These are phyloP conservation scores for Campylomormyrus tamandua DNA, from an alignment of 2,113 vertebrate genomes.

Conservation along the genomic window DNA sequence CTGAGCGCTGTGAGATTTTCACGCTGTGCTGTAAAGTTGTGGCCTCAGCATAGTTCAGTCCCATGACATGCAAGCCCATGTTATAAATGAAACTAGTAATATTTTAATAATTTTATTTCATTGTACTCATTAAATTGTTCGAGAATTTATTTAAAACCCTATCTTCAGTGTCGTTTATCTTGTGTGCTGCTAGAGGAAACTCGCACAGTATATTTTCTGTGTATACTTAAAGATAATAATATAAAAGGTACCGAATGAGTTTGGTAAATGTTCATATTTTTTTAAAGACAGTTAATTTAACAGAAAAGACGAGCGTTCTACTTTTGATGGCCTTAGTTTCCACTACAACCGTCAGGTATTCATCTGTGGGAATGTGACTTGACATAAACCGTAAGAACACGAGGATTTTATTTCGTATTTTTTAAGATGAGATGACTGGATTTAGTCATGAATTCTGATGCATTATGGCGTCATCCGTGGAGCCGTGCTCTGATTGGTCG, in stretches of 20 bases:
- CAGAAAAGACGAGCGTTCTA: neutral
- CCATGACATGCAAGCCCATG: constrained; percentile 55
- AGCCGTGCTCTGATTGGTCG: neutral
- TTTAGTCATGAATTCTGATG: neutral
- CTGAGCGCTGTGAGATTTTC: neutral
- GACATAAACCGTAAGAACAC: neutral
- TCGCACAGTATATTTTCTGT: neutral
- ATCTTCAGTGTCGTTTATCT: neutral
- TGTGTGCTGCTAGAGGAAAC: neutral
- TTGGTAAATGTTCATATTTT: neutral
- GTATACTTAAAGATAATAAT: neutral
- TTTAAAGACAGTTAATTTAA: neutral
- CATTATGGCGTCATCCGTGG: neutral
- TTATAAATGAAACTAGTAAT: constrained; percentile 48
- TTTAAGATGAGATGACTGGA: neutral
- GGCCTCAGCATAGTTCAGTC: constrained; percentile 54
- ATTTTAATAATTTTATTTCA: constrained; percentile 47
- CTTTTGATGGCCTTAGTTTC: neutral
- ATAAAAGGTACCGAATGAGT: neutral
- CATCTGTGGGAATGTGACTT: neutral
- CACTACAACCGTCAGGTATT: neutral
- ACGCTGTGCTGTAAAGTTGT: constrained; percentile 31
- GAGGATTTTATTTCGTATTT: neutral
- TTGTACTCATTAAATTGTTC: constrained; percentile 64
- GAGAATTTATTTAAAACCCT: constrained; percentile 25